phyloP scores from a whole-genome alignment of 2,113 vertebrate genomes.

The Malaclemys terrapin region DNA sequence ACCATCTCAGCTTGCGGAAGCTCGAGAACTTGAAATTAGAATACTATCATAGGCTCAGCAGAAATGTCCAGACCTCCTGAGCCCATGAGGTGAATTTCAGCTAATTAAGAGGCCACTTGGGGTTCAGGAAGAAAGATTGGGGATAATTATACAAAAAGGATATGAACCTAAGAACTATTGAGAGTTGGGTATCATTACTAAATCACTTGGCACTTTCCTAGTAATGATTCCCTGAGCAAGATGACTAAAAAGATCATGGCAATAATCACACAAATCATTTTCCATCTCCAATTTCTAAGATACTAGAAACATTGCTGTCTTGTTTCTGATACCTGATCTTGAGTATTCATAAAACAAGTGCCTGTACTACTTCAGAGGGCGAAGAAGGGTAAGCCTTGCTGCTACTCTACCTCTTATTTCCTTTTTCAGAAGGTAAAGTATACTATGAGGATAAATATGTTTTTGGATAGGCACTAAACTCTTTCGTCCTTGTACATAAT shows the following conservation, averaged over 20 bases:
- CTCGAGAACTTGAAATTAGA: rapidly evolving
- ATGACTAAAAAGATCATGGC: not conserved
- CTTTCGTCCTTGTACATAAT: not conserved
- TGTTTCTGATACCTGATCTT: not conserved
- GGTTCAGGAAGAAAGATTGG: not conserved
- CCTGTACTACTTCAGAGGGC: not conserved
- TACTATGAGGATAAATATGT: not conserved
- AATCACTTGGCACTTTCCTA: not conserved
- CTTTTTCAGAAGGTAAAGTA: not conserved
- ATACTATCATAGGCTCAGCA: not conserved
- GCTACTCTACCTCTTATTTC: not conserved
- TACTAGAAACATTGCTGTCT: not conserved
- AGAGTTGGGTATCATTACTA: not conserved
- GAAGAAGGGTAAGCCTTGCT: not conserved
- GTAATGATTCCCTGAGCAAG: not conserved
- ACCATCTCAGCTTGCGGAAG: not conserved
- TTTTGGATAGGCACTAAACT: not conserved
- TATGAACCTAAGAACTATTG: not conserved
- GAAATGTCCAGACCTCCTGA: not conserved
- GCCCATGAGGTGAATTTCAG: rapidly evolving
- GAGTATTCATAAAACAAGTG: not conserved
- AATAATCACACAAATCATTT: not conserved
- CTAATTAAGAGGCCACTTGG: not conserved
- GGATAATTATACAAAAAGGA: rapidly evolving
- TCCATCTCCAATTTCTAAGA: not conserved